Evolutionary conservation across 2,797 vertebrate species (phyloP).

Genomic region (Pygocentrus nattereri): DNA sequence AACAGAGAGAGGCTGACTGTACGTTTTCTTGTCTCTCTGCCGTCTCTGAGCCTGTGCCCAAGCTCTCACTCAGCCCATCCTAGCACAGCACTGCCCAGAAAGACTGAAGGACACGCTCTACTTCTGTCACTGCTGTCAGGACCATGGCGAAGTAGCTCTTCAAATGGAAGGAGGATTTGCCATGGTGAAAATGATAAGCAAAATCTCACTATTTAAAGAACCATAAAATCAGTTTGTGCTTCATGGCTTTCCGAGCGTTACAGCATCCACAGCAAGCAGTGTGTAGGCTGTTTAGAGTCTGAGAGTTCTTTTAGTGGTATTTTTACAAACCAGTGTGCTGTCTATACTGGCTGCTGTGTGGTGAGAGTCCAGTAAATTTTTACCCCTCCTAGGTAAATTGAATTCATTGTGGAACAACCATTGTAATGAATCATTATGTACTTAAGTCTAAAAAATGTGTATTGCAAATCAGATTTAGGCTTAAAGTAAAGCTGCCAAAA

Average conservation of each 20-base stretch:
- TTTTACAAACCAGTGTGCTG: not conserved
- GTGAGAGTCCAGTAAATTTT: not conserved
- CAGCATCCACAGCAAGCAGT: not conserved
- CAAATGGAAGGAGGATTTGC: not conserved
- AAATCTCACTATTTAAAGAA: not conserved
- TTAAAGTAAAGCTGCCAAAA: no score
- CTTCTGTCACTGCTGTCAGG: not conserved
- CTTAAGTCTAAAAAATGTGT: no score
- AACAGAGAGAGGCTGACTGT: not conserved
- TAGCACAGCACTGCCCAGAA: not conserved
- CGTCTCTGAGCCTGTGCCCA: not conserved
- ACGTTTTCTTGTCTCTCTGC: not conserved
- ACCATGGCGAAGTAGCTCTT: not conserved
- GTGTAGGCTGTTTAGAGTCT: not conserved
- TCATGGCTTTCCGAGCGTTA: not conserved
- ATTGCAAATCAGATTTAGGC: no score
- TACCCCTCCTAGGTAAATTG: no score
- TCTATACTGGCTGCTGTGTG: not conserved
- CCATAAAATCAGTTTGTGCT: not conserved
- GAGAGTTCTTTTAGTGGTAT: not conserved
- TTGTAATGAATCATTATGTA: no score
- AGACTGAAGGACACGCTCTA: not conserved
- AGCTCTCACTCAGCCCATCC: not conserved
- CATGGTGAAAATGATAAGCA: slow-evolving; percentile 1
- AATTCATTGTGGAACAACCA: not conserved